A percentile compares a stretch with the other conserved stretches of the same genome.
phyloP scores from a whole-genome alignment of 2,888 invertebrate genomes.

The Helicoverpa assulta region DNA sequence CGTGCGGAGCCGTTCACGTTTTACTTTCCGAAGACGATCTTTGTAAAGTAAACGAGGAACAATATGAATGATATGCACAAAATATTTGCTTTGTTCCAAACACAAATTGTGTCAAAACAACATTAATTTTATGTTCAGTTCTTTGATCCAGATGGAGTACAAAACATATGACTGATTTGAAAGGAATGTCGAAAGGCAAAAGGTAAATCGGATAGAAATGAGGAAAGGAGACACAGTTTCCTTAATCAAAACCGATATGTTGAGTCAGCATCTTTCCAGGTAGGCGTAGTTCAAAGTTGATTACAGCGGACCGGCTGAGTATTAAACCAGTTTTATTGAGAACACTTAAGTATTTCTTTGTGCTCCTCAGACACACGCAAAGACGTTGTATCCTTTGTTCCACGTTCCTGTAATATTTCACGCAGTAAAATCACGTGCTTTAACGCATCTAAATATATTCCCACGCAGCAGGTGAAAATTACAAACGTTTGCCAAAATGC shows the following conservation, averaged over 20 bases:
- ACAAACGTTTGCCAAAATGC: conserved; percentile 44
- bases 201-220: not conserved
- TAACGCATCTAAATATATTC: conserved; percentile 35
- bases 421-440: conserved; percentile 40
- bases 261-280: conserved; percentile 18
- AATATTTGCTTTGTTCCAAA: not conserved
- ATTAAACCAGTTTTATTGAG: not conserved
- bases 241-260: not conserved
- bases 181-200: not conserved
- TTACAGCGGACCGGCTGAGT: not conserved
- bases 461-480: conserved; percentile 43
- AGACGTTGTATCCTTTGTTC: not conserved
- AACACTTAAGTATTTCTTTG: not conserved
- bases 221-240: not conserved
- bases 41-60: conserved; percentile 6
- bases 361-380: not conserved
- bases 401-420: conserved; percentile 19
- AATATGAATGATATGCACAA: not conserved
- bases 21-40: conserved; percentile 16
- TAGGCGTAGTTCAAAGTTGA: conserved; percentile 1
- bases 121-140: not conserved
- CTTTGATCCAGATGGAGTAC: not conserved
- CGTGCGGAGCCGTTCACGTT: conserved; percentile 16
- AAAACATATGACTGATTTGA: not conserved
- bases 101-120: not conserved